These are phyloP conservation scores for Drosophila sechellia DNA, from an alignment of 1,140 invertebrate genomes.

Conservation along the genomic window DNA sequence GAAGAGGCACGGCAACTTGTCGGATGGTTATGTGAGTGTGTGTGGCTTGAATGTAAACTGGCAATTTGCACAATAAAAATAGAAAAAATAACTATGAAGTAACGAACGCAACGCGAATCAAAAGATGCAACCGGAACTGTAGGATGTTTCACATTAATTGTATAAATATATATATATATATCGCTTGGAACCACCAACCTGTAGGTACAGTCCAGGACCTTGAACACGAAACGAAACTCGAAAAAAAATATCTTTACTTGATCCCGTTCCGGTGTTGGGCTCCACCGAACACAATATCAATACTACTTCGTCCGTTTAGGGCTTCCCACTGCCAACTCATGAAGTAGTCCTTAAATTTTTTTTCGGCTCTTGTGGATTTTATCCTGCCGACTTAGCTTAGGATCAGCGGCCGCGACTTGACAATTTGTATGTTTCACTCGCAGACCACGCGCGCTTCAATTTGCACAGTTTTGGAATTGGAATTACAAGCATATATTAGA, in stretches of 20 bases:
- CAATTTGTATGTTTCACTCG: constrained; percentile 66
- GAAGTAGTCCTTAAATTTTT: background rate
- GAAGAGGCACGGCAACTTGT: background rate
- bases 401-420: constrained; percentile 31
- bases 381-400: background rate
- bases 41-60: constrained; percentile 16
- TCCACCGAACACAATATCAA: background rate
- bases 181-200: background rate
- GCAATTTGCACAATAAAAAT: constrained; percentile 13
- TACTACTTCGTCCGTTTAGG: background rate
- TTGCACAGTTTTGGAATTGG: constrained; percentile 28
- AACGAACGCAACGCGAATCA: constrained; percentile 19
- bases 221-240: constrained; percentile 25
- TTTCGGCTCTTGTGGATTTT: background rate
- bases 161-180: too few species aligned
- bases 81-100: constrained; percentile 21
- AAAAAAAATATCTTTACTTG: constrained; percentile 10
- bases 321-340: background rate
- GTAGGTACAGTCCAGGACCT: constrained; percentile 33
- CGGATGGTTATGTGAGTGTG: background rate
- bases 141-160: background rate
- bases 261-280: background rate
- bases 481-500: constrained; percentile 12
- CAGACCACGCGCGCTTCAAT: constrained; percentile 33
- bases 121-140: constrained; percentile 25